Evolutionary conservation across 1,140 invertebrate genomes (phyloP).

Genomic region (Gyrodactylus bullatarudis): DNA sequence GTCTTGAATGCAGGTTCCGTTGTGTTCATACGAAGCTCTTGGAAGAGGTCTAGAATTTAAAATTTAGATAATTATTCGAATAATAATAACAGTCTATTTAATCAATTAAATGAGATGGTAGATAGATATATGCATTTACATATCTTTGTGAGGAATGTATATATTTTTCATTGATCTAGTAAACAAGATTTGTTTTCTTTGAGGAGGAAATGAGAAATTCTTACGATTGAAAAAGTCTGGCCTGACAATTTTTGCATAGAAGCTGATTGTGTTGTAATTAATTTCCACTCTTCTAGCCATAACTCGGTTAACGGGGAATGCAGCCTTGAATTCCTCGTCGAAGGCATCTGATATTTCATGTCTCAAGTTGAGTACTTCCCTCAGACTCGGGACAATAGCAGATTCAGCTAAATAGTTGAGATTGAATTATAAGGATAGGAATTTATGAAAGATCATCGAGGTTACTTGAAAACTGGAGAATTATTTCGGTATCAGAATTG

Average conservation of each 20-base stretch:
- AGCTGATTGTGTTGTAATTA: background rate
- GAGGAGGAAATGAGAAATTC: background rate
- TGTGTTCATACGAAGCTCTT: background rate
- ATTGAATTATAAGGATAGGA: background rate
- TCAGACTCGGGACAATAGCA: background rate
- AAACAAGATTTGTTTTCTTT: background rate
- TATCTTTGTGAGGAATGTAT: background rate
- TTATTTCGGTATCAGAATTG: background rate
- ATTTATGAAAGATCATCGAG: background rate
- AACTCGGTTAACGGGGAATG: background rate
- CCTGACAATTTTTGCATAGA: background rate
- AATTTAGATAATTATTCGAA: background rate
- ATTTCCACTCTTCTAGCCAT: background rate
- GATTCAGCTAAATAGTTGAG: background rate
- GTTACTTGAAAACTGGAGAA: background rate
- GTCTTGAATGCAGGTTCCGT: too few relatives aligned
- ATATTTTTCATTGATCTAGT: background rate
- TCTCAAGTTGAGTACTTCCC: background rate
- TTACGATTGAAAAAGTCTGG: background rate
- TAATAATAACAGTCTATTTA: background rate
- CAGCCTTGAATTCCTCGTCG: background rate
- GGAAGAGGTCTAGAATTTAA: background rate
- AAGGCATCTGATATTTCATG: background rate
- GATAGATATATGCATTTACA: background rate
- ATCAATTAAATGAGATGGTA: background rate